Base-by-base conservation (phyloP, 1,140 invertebrate genomes). In the Condylostylus longicornis region DNA sequence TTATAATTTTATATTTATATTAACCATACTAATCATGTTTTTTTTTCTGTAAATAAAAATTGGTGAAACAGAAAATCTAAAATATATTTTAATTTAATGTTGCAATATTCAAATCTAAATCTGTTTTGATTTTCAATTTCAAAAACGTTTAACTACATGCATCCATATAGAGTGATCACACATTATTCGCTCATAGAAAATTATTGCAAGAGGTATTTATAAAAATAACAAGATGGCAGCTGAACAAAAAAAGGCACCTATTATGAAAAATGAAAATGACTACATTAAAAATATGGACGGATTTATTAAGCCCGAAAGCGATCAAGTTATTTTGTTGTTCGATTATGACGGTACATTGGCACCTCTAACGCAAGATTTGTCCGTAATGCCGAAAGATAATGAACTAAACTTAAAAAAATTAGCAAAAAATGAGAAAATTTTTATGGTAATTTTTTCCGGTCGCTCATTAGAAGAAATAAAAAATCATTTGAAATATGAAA, bases 331-430 rank as follows among this genome's bases (percentile, higher is more conserved):
- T 0, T 63, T 91, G 7, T 61, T 90, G 2, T 61, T 91, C 44
- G 86, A 91, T 61, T 91, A 89, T 58, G 87, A 91, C 58, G 87
- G 86, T 22, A 91, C 87, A 1, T 60, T 90, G 40, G 82, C 85
- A 2, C 84, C 85, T 1, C 78, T 91, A 39, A 83, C 83, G 8
- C 85, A 86, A 6, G 83, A 89, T 61, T 63, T 89, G 15, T 86
- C 87, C 9, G 75, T 77, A 3, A 67, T 90, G 40, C 84, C 85
- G 1, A 57, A 75, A 21, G 84, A 89, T 58, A 88, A 85, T 2
- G 84, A 84, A 47, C 75, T 82, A 46, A 80, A 86, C 18, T 63
- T 89, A 23, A 78, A 84, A 54, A 71, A 83, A 48, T 62, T 89
- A 28, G 75, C 81, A 18, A 84, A 83, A 57, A 76, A 86, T 61